Percentiles rank a stretch among this genome's conserved stretches.
phyloP scores from a whole-genome alignment of 2,113 vertebrate species.

The Girardinichthys multiradiatus region DNA sequence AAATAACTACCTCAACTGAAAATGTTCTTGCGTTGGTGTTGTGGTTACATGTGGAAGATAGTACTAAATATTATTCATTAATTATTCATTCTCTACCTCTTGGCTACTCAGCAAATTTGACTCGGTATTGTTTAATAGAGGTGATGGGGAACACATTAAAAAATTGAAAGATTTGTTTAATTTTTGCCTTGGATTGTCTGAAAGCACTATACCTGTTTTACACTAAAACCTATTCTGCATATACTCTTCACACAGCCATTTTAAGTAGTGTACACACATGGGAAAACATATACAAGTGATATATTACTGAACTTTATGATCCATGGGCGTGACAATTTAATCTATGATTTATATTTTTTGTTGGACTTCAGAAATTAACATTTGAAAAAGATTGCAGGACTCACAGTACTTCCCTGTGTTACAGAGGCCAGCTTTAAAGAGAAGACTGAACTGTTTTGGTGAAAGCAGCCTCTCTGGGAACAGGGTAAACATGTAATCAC shows the following conservation, averaged over 20 bases:
- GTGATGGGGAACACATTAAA: neutral
- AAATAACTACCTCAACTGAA: too few species aligned
- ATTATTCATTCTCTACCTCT: too few species aligned
- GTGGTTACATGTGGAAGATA: too few species aligned
- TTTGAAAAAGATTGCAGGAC: constrained; percentile 18
- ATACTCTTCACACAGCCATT: neutral
- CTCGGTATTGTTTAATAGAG: neutral
- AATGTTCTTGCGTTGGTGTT: too few species aligned
- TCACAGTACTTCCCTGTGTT: neutral
- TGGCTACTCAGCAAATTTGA: neutral
- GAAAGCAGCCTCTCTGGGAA: constrained; percentile 40
- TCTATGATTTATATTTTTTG: constrained; percentile 1
- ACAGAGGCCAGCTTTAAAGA: constrained; percentile 16
- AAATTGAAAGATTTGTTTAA: neutral
- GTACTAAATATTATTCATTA: too few species aligned
- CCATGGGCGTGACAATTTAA: neutral
- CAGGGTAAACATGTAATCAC: constrained; percentile 60
- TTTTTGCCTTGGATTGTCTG: neutral
- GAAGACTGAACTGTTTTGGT: constrained; percentile 30
- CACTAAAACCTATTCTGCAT: neutral
- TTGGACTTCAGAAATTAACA: neutral
- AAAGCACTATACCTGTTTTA: neutral
- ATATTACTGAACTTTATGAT: neutral
- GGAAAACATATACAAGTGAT: neutral
- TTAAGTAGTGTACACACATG: neutral